Conservation (phyloP, 2,113 vertebrate species). For the Origma solitaria region DNA sequence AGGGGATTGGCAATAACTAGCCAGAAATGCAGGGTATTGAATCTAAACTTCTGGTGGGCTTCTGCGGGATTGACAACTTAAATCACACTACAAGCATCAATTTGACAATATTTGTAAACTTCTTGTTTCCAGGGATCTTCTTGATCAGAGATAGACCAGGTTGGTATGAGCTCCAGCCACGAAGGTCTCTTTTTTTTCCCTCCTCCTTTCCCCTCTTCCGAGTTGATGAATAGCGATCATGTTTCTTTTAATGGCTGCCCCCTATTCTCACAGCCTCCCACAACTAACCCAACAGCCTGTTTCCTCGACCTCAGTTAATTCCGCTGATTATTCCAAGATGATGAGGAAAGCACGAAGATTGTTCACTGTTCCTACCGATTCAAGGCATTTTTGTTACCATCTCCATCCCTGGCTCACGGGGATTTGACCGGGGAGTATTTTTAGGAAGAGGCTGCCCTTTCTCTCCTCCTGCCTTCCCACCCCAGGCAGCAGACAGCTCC, state of each 20-base stretch:
- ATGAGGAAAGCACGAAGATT: slow-evolving; percentile 61
- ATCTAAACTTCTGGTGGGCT: slow-evolving; percentile 15
- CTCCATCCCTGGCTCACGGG: background rate
- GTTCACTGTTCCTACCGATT: slow-evolving; percentile 30
- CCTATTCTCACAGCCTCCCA: slow-evolving; percentile 89
- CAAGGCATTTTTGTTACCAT: slow-evolving; percentile 29
- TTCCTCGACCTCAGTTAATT: slow-evolving; percentile 87
- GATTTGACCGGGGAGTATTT: background rate
- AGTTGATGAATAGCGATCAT: slow-evolving; percentile 87
- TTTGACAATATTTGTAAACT: slow-evolving; percentile 89
- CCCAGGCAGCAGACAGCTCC: background rate
- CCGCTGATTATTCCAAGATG: slow-evolving; percentile 94
- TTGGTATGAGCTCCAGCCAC: slow-evolving; percentile 60
- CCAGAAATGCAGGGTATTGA: slow-evolving; percentile 28
- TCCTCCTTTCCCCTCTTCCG: slow-evolving; percentile 20
- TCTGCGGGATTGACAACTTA: slow-evolving; percentile 61
- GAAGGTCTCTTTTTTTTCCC: slow-evolving; percentile 41
- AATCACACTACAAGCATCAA: slow-evolving; percentile 68
- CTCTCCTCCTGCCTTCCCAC: background rate
- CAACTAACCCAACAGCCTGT: slow-evolving; percentile 82
- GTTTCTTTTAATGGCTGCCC: slow-evolving; percentile 87
- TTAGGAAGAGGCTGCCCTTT: background rate
- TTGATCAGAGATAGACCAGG: slow-evolving; percentile 75
- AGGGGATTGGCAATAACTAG: slow-evolving; percentile 49
- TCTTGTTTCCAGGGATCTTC: slow-evolving; percentile 81